These are phyloP conservation scores for Odontamblyopus lacepedii DNA, from an alignment of 2,797 vertebrate species.

Conservation along the genomic window DNA sequence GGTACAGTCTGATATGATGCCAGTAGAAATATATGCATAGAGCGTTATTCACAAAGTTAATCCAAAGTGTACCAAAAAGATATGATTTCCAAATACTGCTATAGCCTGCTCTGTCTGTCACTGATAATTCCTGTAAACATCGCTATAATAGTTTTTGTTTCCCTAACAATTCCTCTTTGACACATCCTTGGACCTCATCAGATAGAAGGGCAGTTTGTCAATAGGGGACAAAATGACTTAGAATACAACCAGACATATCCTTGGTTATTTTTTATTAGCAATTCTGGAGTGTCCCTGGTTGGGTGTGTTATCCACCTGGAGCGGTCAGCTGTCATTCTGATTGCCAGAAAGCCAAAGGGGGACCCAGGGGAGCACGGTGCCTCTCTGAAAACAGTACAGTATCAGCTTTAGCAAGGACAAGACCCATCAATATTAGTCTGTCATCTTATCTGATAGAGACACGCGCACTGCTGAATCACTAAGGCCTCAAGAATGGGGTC, in stretches of 20 bases:
- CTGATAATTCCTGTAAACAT: constrained; percentile 24
- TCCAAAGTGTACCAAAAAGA: not conserved
- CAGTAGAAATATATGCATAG: not conserved
- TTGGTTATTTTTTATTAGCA: constrained; percentile 47
- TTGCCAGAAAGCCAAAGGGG: constrained; percentile 46
- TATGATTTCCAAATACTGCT: constrained; percentile 7
- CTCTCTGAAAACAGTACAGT: constrained; percentile 55
- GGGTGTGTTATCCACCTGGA: constrained; percentile 53
- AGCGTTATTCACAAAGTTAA: constrained; percentile 14
- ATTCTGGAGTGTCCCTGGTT: constrained; percentile 48
- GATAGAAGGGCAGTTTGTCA: constrained; percentile 47
- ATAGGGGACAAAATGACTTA: constrained; percentile 46
- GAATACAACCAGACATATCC: constrained; percentile 27
- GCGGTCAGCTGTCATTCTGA: constrained; percentile 61
- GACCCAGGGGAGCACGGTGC: constrained; percentile 43
- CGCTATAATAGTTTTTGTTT: constrained; percentile 2
- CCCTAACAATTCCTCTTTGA: constrained; percentile 22
- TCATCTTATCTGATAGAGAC: constrained; percentile 71
- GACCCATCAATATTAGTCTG: constrained; percentile 74
- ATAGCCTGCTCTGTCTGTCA: constrained; percentile 2
- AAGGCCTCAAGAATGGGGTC: constrained; percentile 28
- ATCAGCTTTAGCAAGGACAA: constrained; percentile 67
- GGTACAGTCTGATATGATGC: not conserved
- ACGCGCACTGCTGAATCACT: constrained; percentile 67
- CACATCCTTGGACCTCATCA: constrained; percentile 25